Conservation (phyloP, 2,888 invertebrate species). For the Drosophila kuntzei region DNA sequence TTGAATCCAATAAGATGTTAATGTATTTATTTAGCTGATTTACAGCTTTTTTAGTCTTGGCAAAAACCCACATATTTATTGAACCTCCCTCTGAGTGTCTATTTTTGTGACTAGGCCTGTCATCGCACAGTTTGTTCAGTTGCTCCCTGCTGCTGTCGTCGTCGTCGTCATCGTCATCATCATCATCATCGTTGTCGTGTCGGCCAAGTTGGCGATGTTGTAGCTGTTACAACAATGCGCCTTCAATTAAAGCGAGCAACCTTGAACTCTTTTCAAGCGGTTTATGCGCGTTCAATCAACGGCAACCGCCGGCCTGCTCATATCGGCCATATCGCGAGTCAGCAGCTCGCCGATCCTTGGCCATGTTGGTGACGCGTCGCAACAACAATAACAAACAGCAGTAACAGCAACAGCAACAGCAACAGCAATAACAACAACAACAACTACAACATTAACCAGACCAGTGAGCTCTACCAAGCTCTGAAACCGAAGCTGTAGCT, state of each 20-base stretch:
- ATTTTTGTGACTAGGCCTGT: slow-evolving; percentile 74
- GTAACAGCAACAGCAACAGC: slow-evolving; percentile 38
- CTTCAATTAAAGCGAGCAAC: slow-evolving; percentile 78
- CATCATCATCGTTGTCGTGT: slow-evolving; percentile 33
- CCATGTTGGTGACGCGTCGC: slow-evolving; percentile 56
- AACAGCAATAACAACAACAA: slow-evolving; percentile 46
- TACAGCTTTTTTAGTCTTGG: slow-evolving; percentile 3
- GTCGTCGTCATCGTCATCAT: slow-evolving; percentile 38
- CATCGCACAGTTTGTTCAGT: slow-evolving; percentile 57
- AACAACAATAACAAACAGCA: slow-evolving; percentile 45
- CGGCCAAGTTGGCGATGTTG: slow-evolving; percentile 41
- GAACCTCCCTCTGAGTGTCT: slow-evolving; percentile 56
- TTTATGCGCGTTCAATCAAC: slow-evolving; percentile 72
- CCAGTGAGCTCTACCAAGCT: slow-evolving; percentile 40
- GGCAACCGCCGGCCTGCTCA: slow-evolving; percentile 56
- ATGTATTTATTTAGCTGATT: slow-evolving; percentile 12
- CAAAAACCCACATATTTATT: slow-evolving; percentile 33
- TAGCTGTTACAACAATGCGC: slow-evolving; percentile 75
- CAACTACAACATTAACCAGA: slow-evolving; percentile 34
- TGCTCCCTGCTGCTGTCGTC: slow-evolving; percentile 46
- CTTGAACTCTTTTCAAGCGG: slow-evolving; percentile 80
- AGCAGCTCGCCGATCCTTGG: slow-evolving; percentile 55
- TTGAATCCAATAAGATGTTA: background rate
- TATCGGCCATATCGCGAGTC: slow-evolving; percentile 61
- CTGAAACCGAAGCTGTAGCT: slow-evolving; percentile 37